Percentiles rank a stretch among this genome's conserved stretches.
These are phyloP conservation scores for Cyclopterus lumpus DNA, from an alignment of 2,797 vertebrate genomes.

Conservation along the genomic window DNA sequence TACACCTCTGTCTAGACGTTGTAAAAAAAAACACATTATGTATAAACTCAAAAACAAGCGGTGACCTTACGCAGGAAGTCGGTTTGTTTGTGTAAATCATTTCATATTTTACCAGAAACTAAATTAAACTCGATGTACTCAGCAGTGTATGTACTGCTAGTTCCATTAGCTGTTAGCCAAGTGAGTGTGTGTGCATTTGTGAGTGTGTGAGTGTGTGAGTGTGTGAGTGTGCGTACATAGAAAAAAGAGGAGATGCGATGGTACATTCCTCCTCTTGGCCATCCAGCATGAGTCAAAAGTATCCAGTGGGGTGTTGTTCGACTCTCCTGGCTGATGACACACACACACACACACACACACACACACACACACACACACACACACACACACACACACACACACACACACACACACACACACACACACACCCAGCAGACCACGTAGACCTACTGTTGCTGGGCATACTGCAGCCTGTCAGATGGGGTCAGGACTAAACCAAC, in stretches of 20 bases:
- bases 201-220: background rate
- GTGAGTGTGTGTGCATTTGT: background rate
- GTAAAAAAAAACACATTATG: no score
- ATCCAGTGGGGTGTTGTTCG: constrained; percentile 29
- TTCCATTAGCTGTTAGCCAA: no score
- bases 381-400: constrained; percentile 27
- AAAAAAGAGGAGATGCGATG: background rate
- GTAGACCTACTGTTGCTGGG: constrained; percentile 47
- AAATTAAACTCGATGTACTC: no score
- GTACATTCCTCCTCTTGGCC: constrained; percentile 25
- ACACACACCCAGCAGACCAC: constrained; percentile 8
- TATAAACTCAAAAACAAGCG: no score
- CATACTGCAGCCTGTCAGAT: constrained; percentile 40
- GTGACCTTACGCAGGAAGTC: no score
- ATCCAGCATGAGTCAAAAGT: constrained; percentile 58
- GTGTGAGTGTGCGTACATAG: background rate
- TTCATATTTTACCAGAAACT: no score
- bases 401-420: constrained; percentile 13
- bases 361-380: constrained; percentile 6
- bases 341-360: constrained; percentile 23
- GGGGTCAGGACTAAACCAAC: constrained; percentile 28
- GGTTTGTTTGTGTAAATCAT: no score
- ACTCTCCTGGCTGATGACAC: constrained; percentile 5
- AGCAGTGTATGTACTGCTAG: no score
- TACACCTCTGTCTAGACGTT: no score